Base-by-base conservation (phyloP, 1,140 invertebrate species). In the Lanistes nyassanus region DNA sequence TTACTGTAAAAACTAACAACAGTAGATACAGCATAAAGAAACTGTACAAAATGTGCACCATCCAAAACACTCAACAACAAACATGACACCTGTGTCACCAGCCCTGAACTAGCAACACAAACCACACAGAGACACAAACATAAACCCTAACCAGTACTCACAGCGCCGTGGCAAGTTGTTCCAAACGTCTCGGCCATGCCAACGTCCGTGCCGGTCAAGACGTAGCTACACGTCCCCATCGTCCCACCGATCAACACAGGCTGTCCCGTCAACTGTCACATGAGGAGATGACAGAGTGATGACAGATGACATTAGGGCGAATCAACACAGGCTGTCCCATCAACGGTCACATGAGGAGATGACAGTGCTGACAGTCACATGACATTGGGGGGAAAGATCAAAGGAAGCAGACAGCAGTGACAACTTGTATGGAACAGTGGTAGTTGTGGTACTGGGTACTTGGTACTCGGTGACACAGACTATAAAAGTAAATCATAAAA, bases 141-240 rank as follows among this genome's bases (percentile, higher is more conserved):
- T 53, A 47, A 31, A 68, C 26, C n/a, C 9, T 16, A 36, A 26
- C 7, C 26, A 74, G 66, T 77, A 92, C 94, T 94, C 91, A 98
- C 97, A 70, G 98, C 98, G 88, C 98, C 98, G 90, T 99, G 98
- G 89, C 98, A 99, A 0, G 98, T 99, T 29, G 98, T 99, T 65
- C 98, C 98, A 91, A 99, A 99, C 1, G 98, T 99, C 90, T 99
- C 96, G 78, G 93, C 91, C 97, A 99, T 99, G 79, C 98, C 98
- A 86, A 94, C 93, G 88, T 98, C 95, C 55, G 98, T 99, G 26
- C 97, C 98, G 51, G 98, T 99, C 21, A 99, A 90, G 5, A 99
- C 97, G 90, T 99, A 99, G 88, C 97, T 99, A 86, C 98, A 99
- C 1, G 98, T 99, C 34, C 98, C 98, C 98, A 99, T 99, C 19